Percentiles rank a stretch among this genome's conserved stretches.
Conservation (phyloP, 2,113 vertebrate genomes). For the Elephantulus edwardii region DNA sequence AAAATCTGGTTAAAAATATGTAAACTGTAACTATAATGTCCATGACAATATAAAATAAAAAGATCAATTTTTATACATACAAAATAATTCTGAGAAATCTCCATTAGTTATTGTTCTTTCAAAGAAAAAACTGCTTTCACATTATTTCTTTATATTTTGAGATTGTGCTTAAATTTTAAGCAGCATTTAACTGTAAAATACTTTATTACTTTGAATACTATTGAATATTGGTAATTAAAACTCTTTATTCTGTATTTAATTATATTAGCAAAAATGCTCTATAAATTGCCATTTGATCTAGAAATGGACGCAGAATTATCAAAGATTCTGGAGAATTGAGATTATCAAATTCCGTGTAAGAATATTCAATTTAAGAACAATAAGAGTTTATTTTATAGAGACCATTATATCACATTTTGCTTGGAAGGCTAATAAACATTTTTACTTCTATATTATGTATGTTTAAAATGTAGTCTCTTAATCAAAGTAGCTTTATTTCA, state of each 20-base stretch:
- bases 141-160: too few species aligned
- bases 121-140: neutral
- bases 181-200: too few species aligned
- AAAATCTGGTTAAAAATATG: neutral
- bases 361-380: constrained; percentile 11
- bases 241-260: constrained; percentile 10
- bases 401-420: neutral
- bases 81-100: neutral
- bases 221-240: neutral
- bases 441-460: neutral
- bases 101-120: neutral
- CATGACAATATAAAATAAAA: neutral
- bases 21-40: neutral
- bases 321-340: neutral
- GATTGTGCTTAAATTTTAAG: too few species aligned
- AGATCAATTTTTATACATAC: neutral
- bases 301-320: neutral
- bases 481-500: constrained; percentile 16
- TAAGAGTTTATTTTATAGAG: constrained; percentile 29
- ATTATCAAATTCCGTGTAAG: neutral
- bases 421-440: neutral
- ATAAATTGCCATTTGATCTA: neutral
- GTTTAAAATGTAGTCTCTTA: constrained; percentile 9
- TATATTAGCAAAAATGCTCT: constrained; percentile 28
- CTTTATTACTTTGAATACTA: constrained; percentile 32